A percentile compares a stretch with the other conserved stretches of the same genome.
These are phyloP conservation scores for Camptogramma bilineatum DNA, from an alignment of 2,888 invertebrate species.

Conservation along the genomic window DNA sequence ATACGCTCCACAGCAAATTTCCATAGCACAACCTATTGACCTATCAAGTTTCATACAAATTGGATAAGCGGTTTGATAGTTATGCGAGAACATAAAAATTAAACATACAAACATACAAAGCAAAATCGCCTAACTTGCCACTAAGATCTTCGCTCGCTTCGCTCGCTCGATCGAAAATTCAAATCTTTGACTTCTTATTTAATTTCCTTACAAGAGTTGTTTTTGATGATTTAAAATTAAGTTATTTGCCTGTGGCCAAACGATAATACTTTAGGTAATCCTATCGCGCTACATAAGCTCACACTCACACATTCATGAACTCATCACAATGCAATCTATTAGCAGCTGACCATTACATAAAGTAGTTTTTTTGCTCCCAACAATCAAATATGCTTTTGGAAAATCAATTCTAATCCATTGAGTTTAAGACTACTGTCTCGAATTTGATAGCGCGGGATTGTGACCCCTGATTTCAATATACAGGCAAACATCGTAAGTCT, in stretches of 20 bases:
- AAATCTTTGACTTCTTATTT: too few relatives aligned
- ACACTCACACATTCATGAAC: constrained; percentile 46
- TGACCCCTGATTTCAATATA: constrained; percentile 62
- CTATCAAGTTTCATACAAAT: too few relatives aligned
- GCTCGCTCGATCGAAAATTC: too few relatives aligned
- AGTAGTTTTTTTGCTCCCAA: constrained; percentile 43
- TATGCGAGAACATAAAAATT: too few relatives aligned
- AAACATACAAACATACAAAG: too few relatives aligned
- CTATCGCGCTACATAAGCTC: constrained; percentile 37
- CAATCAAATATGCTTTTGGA: constrained; percentile 24
- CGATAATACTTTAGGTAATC: constrained; percentile 36
- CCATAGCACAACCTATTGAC: too few relatives aligned
- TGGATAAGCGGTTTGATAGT: too few relatives aligned
- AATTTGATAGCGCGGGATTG: constrained; percentile 39
- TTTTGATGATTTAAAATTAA: not conserved
- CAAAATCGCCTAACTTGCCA: too few relatives aligned
- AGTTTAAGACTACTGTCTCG: constrained; percentile 38
- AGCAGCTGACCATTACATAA: constrained; percentile 55
- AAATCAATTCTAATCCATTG: constrained; percentile 36
- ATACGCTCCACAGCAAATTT: too few relatives aligned
- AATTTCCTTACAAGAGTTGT: not conserved
- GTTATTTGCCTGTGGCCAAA: constrained; percentile 1
- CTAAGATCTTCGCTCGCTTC: too few relatives aligned
- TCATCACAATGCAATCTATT: constrained; percentile 53
- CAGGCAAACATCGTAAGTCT: constrained; percentile 56